Evolutionary conservation across 2,113 vertebrate species (phyloP).

Genomic region (Acrocephalus arundinaceus): DNA sequence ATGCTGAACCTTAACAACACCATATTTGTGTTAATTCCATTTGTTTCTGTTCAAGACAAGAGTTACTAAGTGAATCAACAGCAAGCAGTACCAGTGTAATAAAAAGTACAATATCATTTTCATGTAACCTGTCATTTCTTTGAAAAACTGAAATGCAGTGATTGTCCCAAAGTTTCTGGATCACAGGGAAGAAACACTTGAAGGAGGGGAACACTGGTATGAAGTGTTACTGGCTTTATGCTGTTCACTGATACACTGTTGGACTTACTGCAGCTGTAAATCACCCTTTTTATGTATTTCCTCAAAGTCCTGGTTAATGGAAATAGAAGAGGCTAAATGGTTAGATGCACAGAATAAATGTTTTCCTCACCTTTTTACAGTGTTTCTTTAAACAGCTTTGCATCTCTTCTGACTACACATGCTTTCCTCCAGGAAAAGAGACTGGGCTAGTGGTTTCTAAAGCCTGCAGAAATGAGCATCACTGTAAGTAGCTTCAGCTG

Average conservation of each 20-base stretch:
- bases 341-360: neutral
- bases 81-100: neutral
- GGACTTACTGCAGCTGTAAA: neutral
- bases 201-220: neutral
- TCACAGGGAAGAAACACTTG: neutral
- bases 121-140: neutral
- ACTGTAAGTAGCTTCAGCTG: neutral
- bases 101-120: neutral
- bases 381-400: neutral
- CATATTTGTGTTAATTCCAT: conserved; percentile 22
- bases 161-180: neutral
- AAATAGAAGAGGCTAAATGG: neutral
- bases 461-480: neutral
- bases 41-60: conserved; percentile 25
- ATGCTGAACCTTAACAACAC: neutral
- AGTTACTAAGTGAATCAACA: conserved; percentile 35
- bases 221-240: neutral
- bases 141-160: neutral
- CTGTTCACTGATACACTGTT: neutral
- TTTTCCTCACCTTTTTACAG: neutral
- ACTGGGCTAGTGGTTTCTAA: neutral
- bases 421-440: neutral
- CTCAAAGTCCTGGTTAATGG: neutral
- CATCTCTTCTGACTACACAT: neutral
- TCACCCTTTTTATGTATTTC: neutral